Percentiles rank a stretch among this genome's conserved stretches.
Evolutionary conservation across 2,888 invertebrate genomes (phyloP).

Genomic region (Leptopilina myrica): DNA sequence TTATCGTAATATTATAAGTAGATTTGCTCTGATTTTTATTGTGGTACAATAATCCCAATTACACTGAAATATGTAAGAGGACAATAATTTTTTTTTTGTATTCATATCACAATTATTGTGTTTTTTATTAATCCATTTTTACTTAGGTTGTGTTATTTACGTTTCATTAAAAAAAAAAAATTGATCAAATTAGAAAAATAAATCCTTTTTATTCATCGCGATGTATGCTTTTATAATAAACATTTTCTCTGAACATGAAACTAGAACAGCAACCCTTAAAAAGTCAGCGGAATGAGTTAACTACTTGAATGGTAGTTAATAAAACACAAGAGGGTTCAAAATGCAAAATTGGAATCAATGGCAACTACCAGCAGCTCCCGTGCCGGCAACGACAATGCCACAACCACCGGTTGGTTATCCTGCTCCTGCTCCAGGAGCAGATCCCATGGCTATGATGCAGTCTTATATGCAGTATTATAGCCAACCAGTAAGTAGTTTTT

Average conservation of each 20-base stretch:
- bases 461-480: constrained; percentile 75
- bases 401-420: constrained; percentile 72
- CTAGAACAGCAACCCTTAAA: constrained; percentile 70
- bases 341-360: constrained; percentile 77
- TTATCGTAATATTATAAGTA: too few relatives aligned
- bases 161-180: background rate
- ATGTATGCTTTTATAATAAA: constrained; percentile 60
- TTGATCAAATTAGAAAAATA: background rate
- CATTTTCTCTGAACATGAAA: constrained; percentile 68
- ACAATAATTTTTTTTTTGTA: too few relatives aligned
- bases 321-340: constrained; percentile 54
- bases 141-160: background rate
- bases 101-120: constrained; percentile 11
- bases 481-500: constrained; percentile 73
- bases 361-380: constrained; percentile 72
- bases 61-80: too few relatives aligned
- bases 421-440: constrained; percentile 66
- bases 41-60: too few relatives aligned
- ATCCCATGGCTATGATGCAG: constrained; percentile 75
- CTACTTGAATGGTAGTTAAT: constrained; percentile 58
- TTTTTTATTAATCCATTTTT: background rate
- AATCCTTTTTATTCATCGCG: background rate
- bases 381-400: constrained; percentile 69
- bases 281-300: constrained; percentile 69
- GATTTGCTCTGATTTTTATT: too few relatives aligned